A percentile compares a stretch with the other conserved stretches of the same genome.
phyloP scores from a whole-genome alignment of 2,888 invertebrate species.

The Athalia circularis region DNA sequence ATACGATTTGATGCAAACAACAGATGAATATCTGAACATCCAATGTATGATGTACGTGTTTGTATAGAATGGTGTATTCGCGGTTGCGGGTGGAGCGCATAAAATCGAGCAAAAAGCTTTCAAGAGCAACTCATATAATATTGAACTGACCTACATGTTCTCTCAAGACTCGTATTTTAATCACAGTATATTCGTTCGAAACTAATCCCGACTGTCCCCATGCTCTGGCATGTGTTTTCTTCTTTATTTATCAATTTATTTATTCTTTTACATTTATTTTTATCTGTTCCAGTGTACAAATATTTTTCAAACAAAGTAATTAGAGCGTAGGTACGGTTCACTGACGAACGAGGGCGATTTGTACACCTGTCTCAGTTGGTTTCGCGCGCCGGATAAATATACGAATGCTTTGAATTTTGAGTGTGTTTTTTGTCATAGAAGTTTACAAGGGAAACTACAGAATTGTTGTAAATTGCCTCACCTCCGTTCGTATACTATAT shows the following conservation, averaged over 20 bases:
- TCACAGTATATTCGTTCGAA: constrained; percentile 35
- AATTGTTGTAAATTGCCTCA: constrained; percentile 34
- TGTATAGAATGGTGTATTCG: not conserved
- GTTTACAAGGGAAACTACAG: constrained; percentile 18
- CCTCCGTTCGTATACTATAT: not conserved
- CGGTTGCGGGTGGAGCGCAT: not conserved
- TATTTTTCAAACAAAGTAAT: constrained; percentile 46
- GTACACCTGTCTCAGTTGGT: constrained; percentile 32
- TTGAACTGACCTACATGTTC: constrained; percentile 31
- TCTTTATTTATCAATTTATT: too few relatives aligned
- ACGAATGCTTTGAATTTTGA: constrained; percentile 23
- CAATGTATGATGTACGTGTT: not conserved
- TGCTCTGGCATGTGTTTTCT: constrained; percentile 38
- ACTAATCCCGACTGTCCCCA: constrained; percentile 38
- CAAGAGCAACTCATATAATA: constrained; percentile 18
- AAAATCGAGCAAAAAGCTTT: constrained; percentile 6
- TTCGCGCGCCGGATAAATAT: constrained; percentile 22
- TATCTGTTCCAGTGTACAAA: constrained; percentile 13
- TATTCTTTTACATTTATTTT: not conserved
- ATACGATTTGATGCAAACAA: constrained; percentile 11
- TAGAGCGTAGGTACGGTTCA: constrained; percentile 33
- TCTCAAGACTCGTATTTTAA: constrained; percentile 30
- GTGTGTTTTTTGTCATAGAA: constrained; percentile 5
- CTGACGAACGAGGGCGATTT: constrained; percentile 44
- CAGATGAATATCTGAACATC: constrained; percentile 13